Evolutionary conservation across 2,797 vertebrate species (phyloP), one percentile per base, ranked within the genome.

Genomic region (Sardinella longiceps): DNA sequence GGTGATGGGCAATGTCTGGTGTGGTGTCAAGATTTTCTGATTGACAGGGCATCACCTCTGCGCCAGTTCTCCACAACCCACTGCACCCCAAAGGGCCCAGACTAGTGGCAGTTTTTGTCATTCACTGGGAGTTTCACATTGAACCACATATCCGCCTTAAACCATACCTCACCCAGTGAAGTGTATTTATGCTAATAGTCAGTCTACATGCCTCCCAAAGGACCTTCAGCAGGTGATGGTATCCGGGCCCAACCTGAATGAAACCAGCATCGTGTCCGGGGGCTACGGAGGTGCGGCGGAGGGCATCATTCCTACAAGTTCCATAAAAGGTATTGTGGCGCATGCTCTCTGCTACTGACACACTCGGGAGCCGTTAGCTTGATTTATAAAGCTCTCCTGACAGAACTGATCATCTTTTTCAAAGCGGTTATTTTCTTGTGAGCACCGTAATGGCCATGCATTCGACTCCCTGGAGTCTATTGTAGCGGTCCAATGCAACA

Each of bases 211-310:
- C 46, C 70, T 82, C 87, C 46, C 20, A 30, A 89, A 99, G 98
- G 98, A 99, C 91, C 92, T 99, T 87, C 98, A 98, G 94, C 98
- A 99, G 91, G 97, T 99, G 90, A 99, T 99, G 98, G 98, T 98
- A 74, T 99, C 98, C 0, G 98, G 97, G 87, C 98, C 98, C 89
- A 98, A 99, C 94, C 94, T 99, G 88, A 99, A 99, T 28, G 98
- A 99, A 95, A 99, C 98, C 91, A 99, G 96, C 92, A 97, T 99
- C 0, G 98, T 99, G 30, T 99, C 98, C 0, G 98, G 97, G 0
- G 98, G 98, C 86, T 99, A 99, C 0, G 98, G 97, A 63, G 97
- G 97, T 87, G 96, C 97, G 0, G 95, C 97, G 0, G 97, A 98
- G 87, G 97, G 97, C 90, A 97, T 99, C 90, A 97, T 98, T 89